Evolutionary conservation across 2,797 vertebrate genomes (phyloP), one percentile per base, ranked within the genome.

Genomic region (Falco naumanni): DNA sequence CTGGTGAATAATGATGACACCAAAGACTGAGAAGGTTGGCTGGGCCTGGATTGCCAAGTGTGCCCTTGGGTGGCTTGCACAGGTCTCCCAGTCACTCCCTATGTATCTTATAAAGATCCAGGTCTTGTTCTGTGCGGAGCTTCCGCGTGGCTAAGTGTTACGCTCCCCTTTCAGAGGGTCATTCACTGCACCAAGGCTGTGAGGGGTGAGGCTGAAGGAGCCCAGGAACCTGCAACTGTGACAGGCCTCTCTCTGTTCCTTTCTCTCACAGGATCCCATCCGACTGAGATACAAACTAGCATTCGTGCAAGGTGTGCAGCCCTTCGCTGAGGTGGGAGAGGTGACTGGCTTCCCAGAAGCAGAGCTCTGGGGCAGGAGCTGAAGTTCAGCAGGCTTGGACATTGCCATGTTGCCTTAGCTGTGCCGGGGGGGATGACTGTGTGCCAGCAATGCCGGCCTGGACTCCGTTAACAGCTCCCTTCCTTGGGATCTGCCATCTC

Each of bases 201-300:
- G 6, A 68, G 57, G n/a, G 48, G 8, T 34, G 28, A 43, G 78
- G 47, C 61, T 43, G 66, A 25, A 24, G 16, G 26, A 29, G 34
- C 31, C 5, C 10, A 7, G 31, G 33, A 51, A 19, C 19, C 74
- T 20, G 29, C 75, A 83, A 1, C n/a, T 2, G 1, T 14, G 39
- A 69, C 20, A 4, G 77, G 29, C 25, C n/a, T 41, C 28, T 54
- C 47, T 78, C 28, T 63, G 28, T 69, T 69, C 9, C 84, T 9
- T 94, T 93, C 87, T 93, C 39, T 41, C 15, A 3, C 21, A 99
- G 99, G 93, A 95, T 81, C 98, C 98, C 29, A 57, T 99, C 77
- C 98, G 98, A 11, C 96, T 99, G 65, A 97, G 98, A 78, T 99
- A 98, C 97, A 98, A 97, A 56, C 95, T 99, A 93, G 92, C 50